These are phyloP conservation scores for Palythoa grandis DNA, from an alignment of 92 coral and sea anemone species.

Conservation along the genomic window DNA sequence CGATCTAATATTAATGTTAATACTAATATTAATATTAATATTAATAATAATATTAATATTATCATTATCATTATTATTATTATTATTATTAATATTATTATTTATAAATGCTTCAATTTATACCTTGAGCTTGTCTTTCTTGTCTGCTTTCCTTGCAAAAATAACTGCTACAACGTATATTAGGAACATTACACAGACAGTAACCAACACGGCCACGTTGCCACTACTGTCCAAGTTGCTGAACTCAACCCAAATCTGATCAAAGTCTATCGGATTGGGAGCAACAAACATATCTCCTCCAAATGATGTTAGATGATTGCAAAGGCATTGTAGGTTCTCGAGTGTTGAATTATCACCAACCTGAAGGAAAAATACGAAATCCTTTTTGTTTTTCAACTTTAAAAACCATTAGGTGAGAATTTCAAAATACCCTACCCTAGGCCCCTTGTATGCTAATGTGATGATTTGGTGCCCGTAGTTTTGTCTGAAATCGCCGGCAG, in stretches of 20 bases:
- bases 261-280: conserved; percentile 66
- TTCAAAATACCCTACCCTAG: no score
- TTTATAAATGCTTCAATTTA: neutral
- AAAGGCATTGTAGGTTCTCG: conserved; percentile 46
- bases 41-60: no score
- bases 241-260: conserved; percentile 47
- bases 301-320: conserved; percentile 64
- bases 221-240: conserved; percentile 39
- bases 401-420: no score
- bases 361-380: neutral
- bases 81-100: no score
- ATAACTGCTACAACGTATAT: conserved; percentile 25
- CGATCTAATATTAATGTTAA: no score
- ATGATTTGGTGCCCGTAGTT: no score
- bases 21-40: no score
- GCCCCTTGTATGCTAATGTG: no score
- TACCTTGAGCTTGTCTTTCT: conserved; percentile 14
- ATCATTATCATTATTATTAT: no score
- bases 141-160: conserved; percentile 51
- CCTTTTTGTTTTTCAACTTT: neutral
- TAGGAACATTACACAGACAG: conserved; percentile 35
- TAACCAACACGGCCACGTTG: conserved; percentile 51
- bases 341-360: conserved; percentile 26
- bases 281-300: conserved; percentile 57
- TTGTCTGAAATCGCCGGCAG: no score